A percentile compares a stretch with the other conserved stretches of the same genome.
Evolutionary conservation across 30 jellyfish, hydroid and myxozoan species (phyloP).

Genomic region (Turritopsis dohrnii): DNA sequence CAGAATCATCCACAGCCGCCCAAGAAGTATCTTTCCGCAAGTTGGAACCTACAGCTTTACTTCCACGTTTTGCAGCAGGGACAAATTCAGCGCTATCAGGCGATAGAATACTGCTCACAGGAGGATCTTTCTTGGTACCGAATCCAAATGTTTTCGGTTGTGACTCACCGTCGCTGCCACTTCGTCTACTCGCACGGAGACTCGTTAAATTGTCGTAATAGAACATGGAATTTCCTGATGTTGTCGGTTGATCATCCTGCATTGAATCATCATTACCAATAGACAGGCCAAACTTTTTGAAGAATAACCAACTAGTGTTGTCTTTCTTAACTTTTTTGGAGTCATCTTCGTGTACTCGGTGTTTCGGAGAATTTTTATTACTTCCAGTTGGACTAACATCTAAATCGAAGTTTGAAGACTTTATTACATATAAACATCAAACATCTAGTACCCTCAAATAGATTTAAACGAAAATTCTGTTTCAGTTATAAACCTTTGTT

Average conservation of each 20-base stretch:
- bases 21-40: constrained; percentile 38
- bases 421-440: too few species aligned
- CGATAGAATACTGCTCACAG: constrained; percentile 51
- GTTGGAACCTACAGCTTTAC: constrained; percentile 38
- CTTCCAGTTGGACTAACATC: constrained; percentile 45
- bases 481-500: not conserved
- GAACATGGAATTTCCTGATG: constrained; percentile 90
- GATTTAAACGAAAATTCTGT: not conserved
- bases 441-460: too few species aligned
- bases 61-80: constrained; percentile 68
- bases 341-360: constrained; percentile 17
- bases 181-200: constrained; percentile 81
- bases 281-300: constrained; percentile 12
- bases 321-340: constrained; percentile 18
- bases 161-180: constrained; percentile 44
- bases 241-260: constrained; percentile 23
- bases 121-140: not conserved
- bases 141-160: constrained; percentile 9
- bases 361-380: constrained; percentile 56
- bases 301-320: constrained; percentile 6
- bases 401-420: too few species aligned
- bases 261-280: constrained; percentile 1
- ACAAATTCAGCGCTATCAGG: constrained; percentile 96
- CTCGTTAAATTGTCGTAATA: constrained; percentile 91
- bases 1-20: constrained; percentile 51